These are phyloP conservation scores for Chrysemys picta DNA, from an alignment of 2,113 vertebrate species.

Conservation along the genomic window DNA sequence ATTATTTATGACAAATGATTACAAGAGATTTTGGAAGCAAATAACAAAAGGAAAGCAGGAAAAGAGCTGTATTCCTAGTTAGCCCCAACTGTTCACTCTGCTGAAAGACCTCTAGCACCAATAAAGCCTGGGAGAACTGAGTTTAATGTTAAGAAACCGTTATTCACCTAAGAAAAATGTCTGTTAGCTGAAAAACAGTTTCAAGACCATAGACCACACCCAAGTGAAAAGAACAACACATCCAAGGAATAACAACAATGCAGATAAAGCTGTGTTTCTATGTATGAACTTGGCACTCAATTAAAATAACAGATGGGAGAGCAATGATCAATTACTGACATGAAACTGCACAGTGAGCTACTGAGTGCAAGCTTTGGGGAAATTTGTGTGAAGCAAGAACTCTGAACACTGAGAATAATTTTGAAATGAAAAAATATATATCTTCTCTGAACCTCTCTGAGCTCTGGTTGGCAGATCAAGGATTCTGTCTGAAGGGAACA, in stretches of 20 bases:
- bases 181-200: constrained; percentile 24
- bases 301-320: neutral
- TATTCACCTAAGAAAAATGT: neutral
- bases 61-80: neutral
- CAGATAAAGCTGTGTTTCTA: neutral
- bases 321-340: neutral
- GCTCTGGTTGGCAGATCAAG: neutral
- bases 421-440: neutral
- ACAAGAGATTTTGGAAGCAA: constrained; percentile 36
- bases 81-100: neutral
- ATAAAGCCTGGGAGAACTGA: neutral
- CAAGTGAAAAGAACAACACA: constrained; percentile 2
- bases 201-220: neutral
- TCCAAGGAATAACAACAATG: neutral
- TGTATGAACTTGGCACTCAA: neutral
- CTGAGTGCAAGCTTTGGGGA: neutral
- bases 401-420: neutral
- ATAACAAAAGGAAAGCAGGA: neutral
- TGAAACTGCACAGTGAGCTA: neutral
- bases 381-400: neutral
- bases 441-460: neutral
- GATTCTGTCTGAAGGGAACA: neutral
- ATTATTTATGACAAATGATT: neutral
- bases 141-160: neutral
- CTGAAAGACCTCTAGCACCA: neutral